These are phyloP conservation scores for Xanthia togata DNA, from an alignment of 2,888 invertebrate species.

Conservation along the genomic window DNA sequence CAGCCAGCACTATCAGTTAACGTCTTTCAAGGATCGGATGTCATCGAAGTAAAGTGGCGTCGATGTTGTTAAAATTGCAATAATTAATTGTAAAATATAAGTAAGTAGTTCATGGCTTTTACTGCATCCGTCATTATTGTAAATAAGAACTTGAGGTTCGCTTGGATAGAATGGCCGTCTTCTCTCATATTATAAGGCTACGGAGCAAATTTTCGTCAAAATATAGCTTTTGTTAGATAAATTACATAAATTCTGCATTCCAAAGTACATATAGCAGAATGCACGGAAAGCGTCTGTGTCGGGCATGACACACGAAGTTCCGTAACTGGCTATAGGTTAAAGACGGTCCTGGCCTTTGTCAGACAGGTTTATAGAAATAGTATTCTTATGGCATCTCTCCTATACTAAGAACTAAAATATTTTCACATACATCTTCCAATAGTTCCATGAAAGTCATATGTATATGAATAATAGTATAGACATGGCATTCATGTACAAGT, in stretches of 20 bases:
- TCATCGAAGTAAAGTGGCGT: slow-evolving; percentile 23
- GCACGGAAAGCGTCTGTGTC: slow-evolving; percentile 32
- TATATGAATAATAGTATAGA: slow-evolving; percentile 11
- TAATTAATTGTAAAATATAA: slow-evolving; percentile 45
- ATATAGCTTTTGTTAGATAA: slow-evolving; percentile 38
- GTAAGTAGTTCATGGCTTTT: slow-evolving; percentile 47
- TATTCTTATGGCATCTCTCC: slow-evolving; percentile 37
- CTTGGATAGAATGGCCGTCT: slow-evolving; percentile 21
- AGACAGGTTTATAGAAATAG: slow-evolving; percentile 53
- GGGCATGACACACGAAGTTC: slow-evolving; percentile 47
- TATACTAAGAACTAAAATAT: slow-evolving; percentile 39
- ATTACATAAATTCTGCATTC: slow-evolving; percentile 27
- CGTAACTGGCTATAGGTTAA: slow-evolving; percentile 42
- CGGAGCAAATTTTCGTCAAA: slow-evolving; percentile 21
- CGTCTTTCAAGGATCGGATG: slow-evolving; percentile 32
- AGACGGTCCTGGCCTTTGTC: slow-evolving; percentile 46
- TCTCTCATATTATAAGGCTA: slow-evolving; percentile 7
- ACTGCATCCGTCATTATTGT: slow-evolving; percentile 36
- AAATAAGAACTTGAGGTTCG: slow-evolving; percentile 28
- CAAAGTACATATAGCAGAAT: slow-evolving; percentile 29
- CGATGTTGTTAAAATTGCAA: slow-evolving; percentile 49
- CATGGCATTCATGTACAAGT: slow-evolving; percentile 24
- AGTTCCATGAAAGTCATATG: slow-evolving; percentile 21
- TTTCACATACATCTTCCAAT: slow-evolving; percentile 51
- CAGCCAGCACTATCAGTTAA: slow-evolving; percentile 45